phyloP scores from a whole-genome alignment of 2,797 vertebrate species.

The Tokudaia tokunoshimensis region DNA sequence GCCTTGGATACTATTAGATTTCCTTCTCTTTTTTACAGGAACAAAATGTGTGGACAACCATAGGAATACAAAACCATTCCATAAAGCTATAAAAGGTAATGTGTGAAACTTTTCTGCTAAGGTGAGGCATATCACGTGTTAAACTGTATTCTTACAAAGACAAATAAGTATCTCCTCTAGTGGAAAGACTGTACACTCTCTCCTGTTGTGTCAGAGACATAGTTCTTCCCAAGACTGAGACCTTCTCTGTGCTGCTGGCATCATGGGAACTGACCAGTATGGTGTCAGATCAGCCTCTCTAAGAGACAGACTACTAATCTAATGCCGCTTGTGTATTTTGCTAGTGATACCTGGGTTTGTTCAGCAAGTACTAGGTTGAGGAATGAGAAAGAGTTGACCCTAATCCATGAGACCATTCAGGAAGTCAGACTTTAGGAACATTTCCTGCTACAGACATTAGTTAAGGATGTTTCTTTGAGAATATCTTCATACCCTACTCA shows the following conservation, averaged over 20 bases:
- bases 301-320: not conserved
- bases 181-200: not conserved
- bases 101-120: not conserved
- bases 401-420: not conserved
- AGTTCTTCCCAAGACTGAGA: not conserved
- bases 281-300: not conserved
- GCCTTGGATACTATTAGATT: not conserved
- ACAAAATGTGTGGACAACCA: not conserved
- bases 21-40: not conserved
- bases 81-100: not conserved
- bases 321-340: not conserved
- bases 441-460: not conserved
- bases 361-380: not conserved
- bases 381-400: not conserved
- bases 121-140: not conserved
- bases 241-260: not conserved
- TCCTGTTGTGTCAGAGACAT: rapidly evolving
- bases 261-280: not conserved
- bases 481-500: not conserved
- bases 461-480: not conserved
- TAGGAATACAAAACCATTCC: not conserved
- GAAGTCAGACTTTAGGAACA: not conserved
- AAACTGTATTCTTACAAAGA: not conserved
- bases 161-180: not conserved
- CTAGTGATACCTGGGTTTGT: not conserved